Conservation (phyloP, 1,140 invertebrate genomes). For the Drosophila tsacasi region DNA sequence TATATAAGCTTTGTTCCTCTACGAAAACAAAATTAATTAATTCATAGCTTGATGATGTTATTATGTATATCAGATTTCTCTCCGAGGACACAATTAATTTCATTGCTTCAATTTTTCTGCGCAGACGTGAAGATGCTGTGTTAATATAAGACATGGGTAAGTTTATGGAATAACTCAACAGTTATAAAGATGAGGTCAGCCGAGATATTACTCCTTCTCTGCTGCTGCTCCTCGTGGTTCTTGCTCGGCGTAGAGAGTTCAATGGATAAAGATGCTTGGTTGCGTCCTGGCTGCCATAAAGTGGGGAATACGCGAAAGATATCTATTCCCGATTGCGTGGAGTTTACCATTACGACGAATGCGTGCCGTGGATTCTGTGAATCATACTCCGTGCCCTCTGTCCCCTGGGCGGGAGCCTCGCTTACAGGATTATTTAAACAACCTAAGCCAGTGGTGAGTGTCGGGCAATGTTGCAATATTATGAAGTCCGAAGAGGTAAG, state of each 20-base stretch:
- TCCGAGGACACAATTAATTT: background rate
- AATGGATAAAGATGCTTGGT: constrained; percentile 85
- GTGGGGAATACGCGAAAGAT: constrained; percentile 91
- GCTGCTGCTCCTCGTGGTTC: constrained; percentile 27
- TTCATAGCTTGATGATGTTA: background rate
- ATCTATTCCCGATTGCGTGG: constrained; percentile 92
- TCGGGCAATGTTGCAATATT: constrained; percentile 96
- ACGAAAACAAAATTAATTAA: background rate
- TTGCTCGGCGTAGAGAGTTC: constrained; percentile 34
- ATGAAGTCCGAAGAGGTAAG: constrained; percentile 93
- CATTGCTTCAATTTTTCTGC: constrained; percentile 1
- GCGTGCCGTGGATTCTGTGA: constrained; percentile 94
- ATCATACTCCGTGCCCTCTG: constrained; percentile 90
- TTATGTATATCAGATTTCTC: background rate
- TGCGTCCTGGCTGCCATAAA: constrained; percentile 88
- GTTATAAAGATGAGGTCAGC: constrained; percentile 50
- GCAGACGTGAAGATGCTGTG: constrained; percentile 11
- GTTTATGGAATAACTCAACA: constrained; percentile 13
- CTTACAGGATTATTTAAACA: constrained; percentile 86
- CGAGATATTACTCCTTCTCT: constrained; percentile 34
- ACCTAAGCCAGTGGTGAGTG: constrained; percentile 89
- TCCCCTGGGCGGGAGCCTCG: constrained; percentile 86
- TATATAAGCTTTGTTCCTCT: background rate
- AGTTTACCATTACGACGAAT: constrained; percentile 94
- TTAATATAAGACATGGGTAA: constrained; percentile 8